Percentiles rank a stretch among this genome's conserved stretches.
Conservation (phyloP, 2,113 vertebrate species). For the Fulmarus glacialis region DNA sequence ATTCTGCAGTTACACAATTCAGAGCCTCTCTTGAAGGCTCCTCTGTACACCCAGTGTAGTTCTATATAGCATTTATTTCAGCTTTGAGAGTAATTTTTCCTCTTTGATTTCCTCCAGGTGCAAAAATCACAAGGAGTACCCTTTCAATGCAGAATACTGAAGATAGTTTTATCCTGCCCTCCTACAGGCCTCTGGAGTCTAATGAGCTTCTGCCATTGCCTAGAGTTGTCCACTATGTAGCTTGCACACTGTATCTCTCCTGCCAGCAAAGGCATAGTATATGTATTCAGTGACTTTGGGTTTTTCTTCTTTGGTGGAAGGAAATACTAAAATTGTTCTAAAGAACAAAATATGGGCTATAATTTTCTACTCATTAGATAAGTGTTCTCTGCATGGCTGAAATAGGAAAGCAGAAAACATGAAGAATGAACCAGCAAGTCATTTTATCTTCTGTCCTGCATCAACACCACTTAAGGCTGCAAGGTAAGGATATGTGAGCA, state of each 20-base stretch:
- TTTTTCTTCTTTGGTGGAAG: not conserved
- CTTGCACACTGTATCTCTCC: not conserved
- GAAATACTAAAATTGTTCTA: not conserved
- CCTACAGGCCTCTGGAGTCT: not conserved
- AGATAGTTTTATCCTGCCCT: not conserved
- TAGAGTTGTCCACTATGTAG: not conserved
- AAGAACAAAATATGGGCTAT: not conserved
- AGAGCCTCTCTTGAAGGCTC: not conserved
- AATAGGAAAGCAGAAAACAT: not conserved
- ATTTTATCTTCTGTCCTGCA: not conserved
- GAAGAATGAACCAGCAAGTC: not conserved
- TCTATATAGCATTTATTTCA: not conserved
- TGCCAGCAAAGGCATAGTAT: not conserved
- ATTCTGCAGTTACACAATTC: not conserved
- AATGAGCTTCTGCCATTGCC: not conserved
- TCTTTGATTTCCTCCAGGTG: constrained; percentile 39
- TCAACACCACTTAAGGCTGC: not conserved
- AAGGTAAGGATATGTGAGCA: not conserved
- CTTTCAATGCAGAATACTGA: constrained; percentile 72
- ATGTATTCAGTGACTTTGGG: not conserved
- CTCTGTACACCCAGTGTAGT: not conserved
- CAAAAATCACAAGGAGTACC: constrained; percentile 67
- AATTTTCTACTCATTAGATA: not conserved
- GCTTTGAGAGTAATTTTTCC: not conserved
- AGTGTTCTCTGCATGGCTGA: not conserved